Percentiles rank a stretch among this genome's conserved stretches.
phyloP scores from a whole-genome alignment of 2,888 invertebrate species.

The Sepioteuthis lessoniana region DNA sequence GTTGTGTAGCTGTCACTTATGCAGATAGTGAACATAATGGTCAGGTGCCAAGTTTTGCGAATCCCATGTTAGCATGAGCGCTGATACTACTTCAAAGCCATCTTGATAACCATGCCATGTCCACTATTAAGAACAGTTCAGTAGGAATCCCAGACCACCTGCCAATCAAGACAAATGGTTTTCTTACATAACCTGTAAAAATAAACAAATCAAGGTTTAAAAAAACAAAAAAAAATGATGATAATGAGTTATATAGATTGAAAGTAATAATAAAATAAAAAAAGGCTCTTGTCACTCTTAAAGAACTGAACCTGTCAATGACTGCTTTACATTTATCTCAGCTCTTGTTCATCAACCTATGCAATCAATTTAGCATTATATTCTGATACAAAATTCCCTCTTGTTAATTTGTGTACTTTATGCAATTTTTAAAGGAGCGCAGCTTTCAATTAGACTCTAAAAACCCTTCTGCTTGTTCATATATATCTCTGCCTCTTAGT shows the following conservation, averaged over 20 bases:
- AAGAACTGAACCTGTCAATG: neutral
- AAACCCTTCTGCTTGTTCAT: too few relatives aligned
- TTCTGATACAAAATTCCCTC: too few relatives aligned
- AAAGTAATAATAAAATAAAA: neutral
- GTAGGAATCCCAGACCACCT: neutral
- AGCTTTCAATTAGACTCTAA: too few relatives aligned
- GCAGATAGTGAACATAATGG: neutral
- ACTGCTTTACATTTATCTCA: neutral
- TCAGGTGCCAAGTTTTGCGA: neutral
- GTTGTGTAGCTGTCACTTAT: neutral
- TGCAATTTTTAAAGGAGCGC: too few relatives aligned
- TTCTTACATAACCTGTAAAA: neutral
- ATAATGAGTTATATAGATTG: neutral
- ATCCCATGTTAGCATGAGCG: neutral
- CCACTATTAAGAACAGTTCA: neutral
- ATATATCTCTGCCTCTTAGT: too few relatives aligned
- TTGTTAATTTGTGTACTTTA: too few relatives aligned
- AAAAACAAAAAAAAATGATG: neutral
- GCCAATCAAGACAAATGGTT: neutral
- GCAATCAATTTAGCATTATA: neutral
- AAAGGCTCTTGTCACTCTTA: neutral
- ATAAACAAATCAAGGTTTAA: neutral
- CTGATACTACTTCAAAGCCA: neutral
- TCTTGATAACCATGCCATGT: neutral
- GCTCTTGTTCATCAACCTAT: neutral